phyloP scores from a whole-genome alignment of 2,797 vertebrate species.

The Cossypha heuglini region DNA sequence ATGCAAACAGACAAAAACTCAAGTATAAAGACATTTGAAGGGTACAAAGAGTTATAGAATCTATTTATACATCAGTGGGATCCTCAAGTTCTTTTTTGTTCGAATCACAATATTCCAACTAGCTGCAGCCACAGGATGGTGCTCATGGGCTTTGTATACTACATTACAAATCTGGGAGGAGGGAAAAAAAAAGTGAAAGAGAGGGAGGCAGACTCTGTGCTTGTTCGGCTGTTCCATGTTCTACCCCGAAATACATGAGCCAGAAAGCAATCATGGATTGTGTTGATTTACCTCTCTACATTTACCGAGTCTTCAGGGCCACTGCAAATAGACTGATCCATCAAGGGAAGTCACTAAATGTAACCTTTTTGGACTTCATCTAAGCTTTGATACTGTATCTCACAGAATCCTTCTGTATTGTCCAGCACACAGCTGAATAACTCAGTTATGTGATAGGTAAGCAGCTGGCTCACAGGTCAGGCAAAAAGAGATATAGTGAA shows the following conservation, averaged over 20 bases:
- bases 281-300: background rate
- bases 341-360: background rate
- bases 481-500: background rate
- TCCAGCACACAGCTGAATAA: background rate
- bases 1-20: background rate
- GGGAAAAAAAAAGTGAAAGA: accelerated
- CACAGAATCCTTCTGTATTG: background rate
- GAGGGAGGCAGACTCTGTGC: background rate
- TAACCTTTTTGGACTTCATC: background rate
- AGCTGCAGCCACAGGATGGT: slow-evolving; percentile 46
- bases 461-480: background rate
- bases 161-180: background rate
- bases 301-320: background rate
- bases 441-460: accelerated
- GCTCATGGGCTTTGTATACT: slow-evolving; percentile 13
- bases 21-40: background rate
- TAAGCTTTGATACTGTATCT: background rate
- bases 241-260: background rate
- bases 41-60: background rate
- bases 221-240: background rate
- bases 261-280: background rate
- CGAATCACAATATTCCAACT: background rate
- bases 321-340: background rate
- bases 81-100: background rate
- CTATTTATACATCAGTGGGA: background rate